phyloP scores from a whole-genome alignment of 2,113 vertebrate genomes.

The Tachuris rubrigastra region DNA sequence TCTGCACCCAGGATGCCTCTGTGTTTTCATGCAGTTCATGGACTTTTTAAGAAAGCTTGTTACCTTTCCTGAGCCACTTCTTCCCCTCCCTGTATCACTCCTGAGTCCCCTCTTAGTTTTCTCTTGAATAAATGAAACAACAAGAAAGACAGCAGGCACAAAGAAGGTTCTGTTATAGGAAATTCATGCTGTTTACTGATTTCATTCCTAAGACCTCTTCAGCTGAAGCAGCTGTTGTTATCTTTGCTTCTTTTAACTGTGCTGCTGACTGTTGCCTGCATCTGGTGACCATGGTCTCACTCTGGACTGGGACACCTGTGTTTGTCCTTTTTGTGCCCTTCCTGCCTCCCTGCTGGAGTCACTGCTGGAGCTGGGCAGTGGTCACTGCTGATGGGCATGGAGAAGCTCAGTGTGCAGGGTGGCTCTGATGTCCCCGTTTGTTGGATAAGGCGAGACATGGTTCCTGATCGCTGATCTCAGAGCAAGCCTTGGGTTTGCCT shows the following conservation, averaged over 20 bases:
- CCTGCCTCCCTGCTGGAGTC: background rate
- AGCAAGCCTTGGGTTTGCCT: background rate
- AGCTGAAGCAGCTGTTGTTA: background rate
- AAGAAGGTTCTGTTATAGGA: background rate
- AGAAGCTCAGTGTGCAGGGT: background rate
- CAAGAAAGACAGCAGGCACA: background rate
- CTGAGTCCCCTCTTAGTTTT: background rate
- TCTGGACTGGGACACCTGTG: background rate
- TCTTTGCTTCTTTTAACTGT: background rate
- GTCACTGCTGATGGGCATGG: background rate
- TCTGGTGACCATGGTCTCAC: background rate
- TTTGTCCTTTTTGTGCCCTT: background rate
- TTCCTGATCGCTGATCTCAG: background rate
- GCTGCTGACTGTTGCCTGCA: background rate
- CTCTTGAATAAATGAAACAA: background rate
- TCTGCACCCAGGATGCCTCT: background rate
- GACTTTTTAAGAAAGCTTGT: background rate
- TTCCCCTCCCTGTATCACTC: background rate
- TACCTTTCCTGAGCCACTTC: background rate
- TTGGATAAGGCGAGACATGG: no score
- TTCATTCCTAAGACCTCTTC: background rate
- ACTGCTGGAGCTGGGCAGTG: background rate
- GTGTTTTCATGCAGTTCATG: background rate
- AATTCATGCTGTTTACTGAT: background rate
- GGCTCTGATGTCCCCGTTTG: background rate